Evolutionary conservation across 2,113 vertebrate genomes (phyloP).

Genomic region (Pyrgilauda ruficollis): DNA sequence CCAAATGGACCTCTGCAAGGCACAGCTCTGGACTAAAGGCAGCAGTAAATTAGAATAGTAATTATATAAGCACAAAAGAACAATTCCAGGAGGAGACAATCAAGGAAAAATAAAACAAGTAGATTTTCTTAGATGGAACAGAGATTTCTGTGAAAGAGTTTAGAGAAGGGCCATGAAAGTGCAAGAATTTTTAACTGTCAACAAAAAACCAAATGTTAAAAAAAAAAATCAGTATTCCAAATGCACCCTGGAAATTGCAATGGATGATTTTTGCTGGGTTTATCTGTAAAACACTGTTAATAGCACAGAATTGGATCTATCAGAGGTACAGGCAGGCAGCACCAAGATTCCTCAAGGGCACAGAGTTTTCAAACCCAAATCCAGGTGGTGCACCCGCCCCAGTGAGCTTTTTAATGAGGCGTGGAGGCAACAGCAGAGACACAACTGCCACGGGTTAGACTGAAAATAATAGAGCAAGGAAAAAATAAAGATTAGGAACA

Average conservation of each 20-base stretch:
- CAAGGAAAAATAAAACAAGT: background rate
- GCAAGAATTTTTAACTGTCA: background rate
- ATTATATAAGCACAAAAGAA: background rate
- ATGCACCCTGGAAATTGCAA: background rate
- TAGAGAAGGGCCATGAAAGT: background rate
- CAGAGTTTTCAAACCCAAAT: background rate
- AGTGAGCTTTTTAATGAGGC: slow-evolving; percentile 13
- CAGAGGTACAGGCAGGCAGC: background rate
- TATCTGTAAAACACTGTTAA: background rate
- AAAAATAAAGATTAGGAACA: background rate
- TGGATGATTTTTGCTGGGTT: background rate
- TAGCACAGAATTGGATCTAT: background rate
- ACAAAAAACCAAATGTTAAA: background rate
- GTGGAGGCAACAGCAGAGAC: background rate
- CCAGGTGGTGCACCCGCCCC: background rate
- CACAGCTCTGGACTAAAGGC: background rate
- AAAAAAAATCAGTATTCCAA: background rate
- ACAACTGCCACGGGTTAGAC: background rate
- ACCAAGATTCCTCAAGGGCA: slow-evolving; percentile 7
- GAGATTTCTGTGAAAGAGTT: background rate
- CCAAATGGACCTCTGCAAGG: background rate
- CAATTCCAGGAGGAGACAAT: background rate
- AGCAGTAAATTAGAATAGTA: background rate
- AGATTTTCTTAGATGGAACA: background rate
- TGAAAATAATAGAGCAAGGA: background rate